Conservation (phyloP, 1,140 invertebrate genomes). For the Pectinophora gossypiella region DNA sequence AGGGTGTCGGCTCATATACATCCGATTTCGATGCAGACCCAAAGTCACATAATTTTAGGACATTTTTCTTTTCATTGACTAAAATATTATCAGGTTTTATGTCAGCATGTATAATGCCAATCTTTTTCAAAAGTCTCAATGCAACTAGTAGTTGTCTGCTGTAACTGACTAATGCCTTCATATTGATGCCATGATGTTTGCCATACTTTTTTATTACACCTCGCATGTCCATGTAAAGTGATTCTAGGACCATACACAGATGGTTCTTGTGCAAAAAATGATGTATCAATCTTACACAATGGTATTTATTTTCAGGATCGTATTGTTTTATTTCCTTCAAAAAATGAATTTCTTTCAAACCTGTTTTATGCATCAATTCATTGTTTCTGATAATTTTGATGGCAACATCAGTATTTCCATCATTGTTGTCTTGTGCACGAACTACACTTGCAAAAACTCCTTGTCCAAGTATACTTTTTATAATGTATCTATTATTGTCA, state of each 20-base stretch:
- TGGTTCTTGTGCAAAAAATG: conserved; percentile 97
- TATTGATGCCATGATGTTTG: conserved; percentile 96
- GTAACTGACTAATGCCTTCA: conserved; percentile 99
- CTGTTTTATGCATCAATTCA: conserved; percentile 99
- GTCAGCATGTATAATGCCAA: conserved; percentile 97
- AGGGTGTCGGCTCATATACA: conserved; percentile 98
- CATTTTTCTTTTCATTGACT: conserved; percentile 97
- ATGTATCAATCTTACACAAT: conserved; percentile 92
- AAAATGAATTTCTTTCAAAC: conserved; percentile 96
- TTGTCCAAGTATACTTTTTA: conserved; percentile 97
- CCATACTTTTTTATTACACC: conserved; percentile 98
- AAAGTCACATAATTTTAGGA: conserved; percentile 99
- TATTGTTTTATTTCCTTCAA: conserved; percentile 95
- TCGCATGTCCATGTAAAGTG: conserved; percentile 93
- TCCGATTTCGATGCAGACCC: conserved; percentile 97
- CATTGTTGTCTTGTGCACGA: conserved; percentile 86
- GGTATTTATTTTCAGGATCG: conserved; percentile 97
- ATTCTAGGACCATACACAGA: conserved; percentile 98
- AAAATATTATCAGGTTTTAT: conserved; percentile 99
- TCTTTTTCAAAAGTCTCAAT: conserved; percentile 94
- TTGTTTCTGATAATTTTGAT: conserved; percentile 99
- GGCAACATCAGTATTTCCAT: conserved; percentile 92
- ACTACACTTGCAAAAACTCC: conserved; percentile 99
- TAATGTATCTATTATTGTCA: conserved; percentile 89
- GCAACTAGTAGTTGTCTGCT: conserved; percentile 96